Evolutionary conservation across 2,113 vertebrate species (phyloP).

Genomic region (Crotalus helleri): DNA sequence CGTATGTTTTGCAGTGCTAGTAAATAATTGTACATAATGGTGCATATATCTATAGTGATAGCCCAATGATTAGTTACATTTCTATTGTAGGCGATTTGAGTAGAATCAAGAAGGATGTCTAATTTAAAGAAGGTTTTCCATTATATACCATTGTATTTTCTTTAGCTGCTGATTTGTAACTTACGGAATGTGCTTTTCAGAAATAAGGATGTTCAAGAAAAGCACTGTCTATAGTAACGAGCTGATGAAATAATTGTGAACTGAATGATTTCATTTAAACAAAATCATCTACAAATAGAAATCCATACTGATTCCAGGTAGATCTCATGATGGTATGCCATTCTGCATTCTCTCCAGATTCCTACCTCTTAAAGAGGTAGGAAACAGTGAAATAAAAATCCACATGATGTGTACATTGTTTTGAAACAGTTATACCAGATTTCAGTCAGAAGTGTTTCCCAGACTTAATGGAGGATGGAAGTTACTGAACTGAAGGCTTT

Average conservation of each 20-base stretch:
- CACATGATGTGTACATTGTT: no score
- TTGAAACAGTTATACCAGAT: background rate
- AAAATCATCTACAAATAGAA: background rate
- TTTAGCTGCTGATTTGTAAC: background rate
- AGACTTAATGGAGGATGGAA: background rate
- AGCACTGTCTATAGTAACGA: no score
- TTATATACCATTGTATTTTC: background rate
- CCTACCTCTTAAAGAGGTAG: background rate
- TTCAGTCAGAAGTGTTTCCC: background rate
- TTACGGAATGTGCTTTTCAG: background rate
- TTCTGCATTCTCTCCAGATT: background rate
- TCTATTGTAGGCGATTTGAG: background rate
- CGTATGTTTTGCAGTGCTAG: background rate
- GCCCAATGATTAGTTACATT: no score
- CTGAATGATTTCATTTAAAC: background rate
- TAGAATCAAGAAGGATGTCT: background rate
- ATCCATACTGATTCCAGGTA: background rate
- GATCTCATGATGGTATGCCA: background rate
- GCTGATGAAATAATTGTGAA: background rate
- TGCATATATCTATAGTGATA: background rate
- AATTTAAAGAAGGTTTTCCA: background rate
- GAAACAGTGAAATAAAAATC: background rate
- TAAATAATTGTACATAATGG: background rate
- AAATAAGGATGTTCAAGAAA: background rate
- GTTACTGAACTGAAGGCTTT: background rate